Evolutionary conservation across 2,888 invertebrate species (phyloP), one percentile per base, ranked within the genome.

Genomic region (Plebejus melissa): DNA sequence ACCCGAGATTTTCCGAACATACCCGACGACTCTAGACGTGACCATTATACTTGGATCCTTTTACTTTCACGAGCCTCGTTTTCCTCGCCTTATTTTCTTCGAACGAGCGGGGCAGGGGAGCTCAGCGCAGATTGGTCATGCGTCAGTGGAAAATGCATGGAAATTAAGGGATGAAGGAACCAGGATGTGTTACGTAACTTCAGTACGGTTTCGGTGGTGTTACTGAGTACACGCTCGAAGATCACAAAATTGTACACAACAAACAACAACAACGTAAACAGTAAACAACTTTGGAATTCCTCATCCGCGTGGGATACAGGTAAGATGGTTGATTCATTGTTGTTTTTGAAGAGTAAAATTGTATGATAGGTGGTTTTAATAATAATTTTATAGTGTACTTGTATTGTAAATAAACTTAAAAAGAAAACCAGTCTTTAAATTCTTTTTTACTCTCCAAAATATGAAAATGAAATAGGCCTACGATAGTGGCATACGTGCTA

Each of bases 241-340:
- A 76, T 80, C 76, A 79, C 71, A 76, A 77, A 74, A 77, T 77
- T 76, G 82, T 78, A 83, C 83, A 87, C 88, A 82, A 91, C 91
- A 93, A 93, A 93, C 86, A 92, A 91, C 91, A 93, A 91, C 91
- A 92, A 87, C 91, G 87, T 93, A 91, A 91, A 93, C 91, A 92
- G 46, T 58, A 70, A 71, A 88, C 82, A 76, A 78, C 75, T 82
- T 77, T 79, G 80, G 82, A 82, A 85, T 82, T 84, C 83, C 80
- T 77, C 69, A 75, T 77, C 78, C 76, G 77, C 65, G 32, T 65
- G 65, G 79, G 79, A 57, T 83, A 82, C 82, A 79, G 79, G 77
- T 80, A 76, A 80, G 79, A 78, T 65, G 7, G 4, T 58, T 60
- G 60, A 2, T 60, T 60, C 11, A 9, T 28, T 11, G 28, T 22